Conservation (phyloP, 2,113 vertebrate species). For the Oncorhynchus tshawytscha region DNA sequence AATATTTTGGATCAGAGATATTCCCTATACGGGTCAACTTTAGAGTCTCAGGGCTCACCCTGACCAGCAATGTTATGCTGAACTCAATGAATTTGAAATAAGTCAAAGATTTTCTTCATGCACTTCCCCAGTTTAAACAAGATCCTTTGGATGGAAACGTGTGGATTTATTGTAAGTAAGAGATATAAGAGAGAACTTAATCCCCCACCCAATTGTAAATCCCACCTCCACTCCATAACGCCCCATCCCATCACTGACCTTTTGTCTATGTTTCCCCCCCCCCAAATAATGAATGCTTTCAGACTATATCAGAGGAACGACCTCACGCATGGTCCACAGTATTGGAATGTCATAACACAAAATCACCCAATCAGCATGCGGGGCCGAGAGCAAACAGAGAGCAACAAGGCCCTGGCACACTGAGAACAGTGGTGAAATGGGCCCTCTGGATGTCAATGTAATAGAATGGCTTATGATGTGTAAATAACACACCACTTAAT, state of each 20-base stretch:
- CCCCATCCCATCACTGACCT: conserved; percentile 70
- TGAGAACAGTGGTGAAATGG: conserved; percentile 56
- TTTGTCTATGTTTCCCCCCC: conserved; percentile 64
- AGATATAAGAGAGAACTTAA: conserved; percentile 75
- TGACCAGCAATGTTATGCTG: conserved; percentile 62
- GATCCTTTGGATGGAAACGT: conserved; percentile 74
- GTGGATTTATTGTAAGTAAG: conserved; percentile 79
- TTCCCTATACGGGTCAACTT: conserved; percentile 54
- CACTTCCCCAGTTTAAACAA: conserved; percentile 76
- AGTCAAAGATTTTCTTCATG: conserved; percentile 79
- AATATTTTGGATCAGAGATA: conserved; percentile 52
- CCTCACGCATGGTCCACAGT: conserved; percentile 63
- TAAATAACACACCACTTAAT: conserved; percentile 76
- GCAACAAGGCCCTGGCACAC: conserved; percentile 44
- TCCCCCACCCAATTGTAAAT: conserved; percentile 74
- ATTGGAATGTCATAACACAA: conserved; percentile 76
- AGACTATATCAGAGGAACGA: conserved; percentile 69
- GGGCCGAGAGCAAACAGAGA: conserved; percentile 77
- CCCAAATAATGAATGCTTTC: conserved; percentile 75
- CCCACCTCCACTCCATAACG: conserved; percentile 63
- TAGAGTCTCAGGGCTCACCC: conserved; percentile 62
- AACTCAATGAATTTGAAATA: conserved; percentile 74
- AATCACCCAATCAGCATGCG: conserved; percentile 81
- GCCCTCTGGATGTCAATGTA: conserved; percentile 73
- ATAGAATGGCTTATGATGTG: conserved; percentile 80